Conservation (phyloP, 2,113 vertebrate species). For the Mormyrus lacerda region DNA sequence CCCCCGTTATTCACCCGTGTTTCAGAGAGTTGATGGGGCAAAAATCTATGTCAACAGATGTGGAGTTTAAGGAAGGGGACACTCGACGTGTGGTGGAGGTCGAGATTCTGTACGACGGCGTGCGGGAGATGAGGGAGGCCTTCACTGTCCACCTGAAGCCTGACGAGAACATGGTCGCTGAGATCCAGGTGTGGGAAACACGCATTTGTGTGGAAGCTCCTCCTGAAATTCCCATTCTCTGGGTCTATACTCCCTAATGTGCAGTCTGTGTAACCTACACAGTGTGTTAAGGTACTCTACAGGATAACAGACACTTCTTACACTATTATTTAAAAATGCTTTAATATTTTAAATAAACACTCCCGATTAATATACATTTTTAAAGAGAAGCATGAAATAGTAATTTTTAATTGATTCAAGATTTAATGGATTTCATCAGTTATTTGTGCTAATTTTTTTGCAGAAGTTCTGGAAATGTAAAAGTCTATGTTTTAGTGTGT, state of each 20-base stretch:
- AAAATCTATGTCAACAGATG: conserved; percentile 58
- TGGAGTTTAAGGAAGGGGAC: conserved; percentile 82
- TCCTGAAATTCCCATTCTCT: not conserved
- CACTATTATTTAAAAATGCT: not conserved
- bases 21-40: not conserved
- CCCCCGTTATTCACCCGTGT: too few species aligned
- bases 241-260: not conserved
- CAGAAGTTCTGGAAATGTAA: not conserved
- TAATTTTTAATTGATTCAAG: not conserved
- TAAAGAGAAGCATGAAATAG: not conserved
- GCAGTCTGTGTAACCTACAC: not conserved
- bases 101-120: conserved; percentile 77
- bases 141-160: conserved; percentile 88
- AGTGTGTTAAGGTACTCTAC: not conserved
- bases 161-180: conserved; percentile 89
- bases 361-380: not conserved
- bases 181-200: conserved; percentile 71
- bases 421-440: not conserved
- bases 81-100: conserved; percentile 76
- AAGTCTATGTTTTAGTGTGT: not conserved
- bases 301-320: not conserved
- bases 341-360: not conserved
- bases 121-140: conserved; percentile 86
- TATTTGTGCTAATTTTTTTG: not conserved
- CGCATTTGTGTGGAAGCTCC: not conserved